phyloP scores from a whole-genome alignment of 2,888 invertebrate species.

The Leptinotarsa haldemani region DNA sequence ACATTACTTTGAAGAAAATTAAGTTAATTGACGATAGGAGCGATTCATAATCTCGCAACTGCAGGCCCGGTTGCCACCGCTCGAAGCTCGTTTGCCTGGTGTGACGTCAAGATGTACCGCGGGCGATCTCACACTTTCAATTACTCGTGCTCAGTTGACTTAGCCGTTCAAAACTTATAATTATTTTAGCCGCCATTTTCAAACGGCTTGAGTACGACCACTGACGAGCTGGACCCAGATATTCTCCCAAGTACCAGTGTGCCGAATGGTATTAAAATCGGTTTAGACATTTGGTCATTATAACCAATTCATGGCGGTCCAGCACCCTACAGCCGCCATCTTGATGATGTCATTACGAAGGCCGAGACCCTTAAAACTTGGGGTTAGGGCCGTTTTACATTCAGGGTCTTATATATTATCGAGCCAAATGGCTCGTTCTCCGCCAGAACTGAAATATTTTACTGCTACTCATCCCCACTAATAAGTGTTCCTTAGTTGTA shows the following conservation, averaged over 20 bases:
- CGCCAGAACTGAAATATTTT: neutral
- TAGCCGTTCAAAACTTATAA: neutral
- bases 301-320: neutral
- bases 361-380: slow-evolving; percentile 20
- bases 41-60: too few relatives aligned
- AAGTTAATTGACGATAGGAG: too few relatives aligned
- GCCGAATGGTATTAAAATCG: neutral
- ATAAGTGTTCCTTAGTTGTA: too few relatives aligned
- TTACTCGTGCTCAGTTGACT: too few relatives aligned
- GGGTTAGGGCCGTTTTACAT: slow-evolving; percentile 17
- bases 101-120: too few relatives aligned
- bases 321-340: neutral
- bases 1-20: too few relatives aligned
- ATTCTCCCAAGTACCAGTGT: slow-evolving; percentile 17
- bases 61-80: too few relatives aligned
- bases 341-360: slow-evolving; percentile 13
- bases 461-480: neutral
- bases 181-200: neutral
- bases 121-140: too few relatives aligned
- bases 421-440: neutral
- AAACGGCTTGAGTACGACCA: neutral
- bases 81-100: too few relatives aligned
- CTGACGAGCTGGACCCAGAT: slow-evolving; percentile 17
- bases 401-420: slow-evolving; percentile 16
- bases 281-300: slow-evolving; percentile 13